These are phyloP conservation scores for Tetramorium simillimum DNA, from an alignment of 1,140 invertebrate species.

Conservation along the genomic window DNA sequence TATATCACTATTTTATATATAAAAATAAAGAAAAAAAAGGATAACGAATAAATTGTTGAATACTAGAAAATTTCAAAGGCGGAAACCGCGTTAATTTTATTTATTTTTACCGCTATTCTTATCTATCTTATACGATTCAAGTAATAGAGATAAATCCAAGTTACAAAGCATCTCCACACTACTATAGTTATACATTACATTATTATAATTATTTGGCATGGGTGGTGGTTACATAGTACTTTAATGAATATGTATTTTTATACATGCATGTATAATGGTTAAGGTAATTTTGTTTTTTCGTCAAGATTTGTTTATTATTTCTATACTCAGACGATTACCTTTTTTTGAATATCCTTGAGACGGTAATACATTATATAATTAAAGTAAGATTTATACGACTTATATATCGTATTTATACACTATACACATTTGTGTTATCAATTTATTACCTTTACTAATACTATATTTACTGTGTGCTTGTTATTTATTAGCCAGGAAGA, in stretches of 20 bases:
- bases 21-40: slow-evolving; percentile 74
- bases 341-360: background rate
- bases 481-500: slow-evolving; percentile 51
- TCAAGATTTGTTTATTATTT: slow-evolving; percentile 23
- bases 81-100: slow-evolving; percentile 62
- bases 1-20: slow-evolving; percentile 81
- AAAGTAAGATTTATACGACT: background rate
- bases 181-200: slow-evolving; percentile 79
- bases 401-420: slow-evolving; percentile 17
- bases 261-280: slow-evolving; percentile 29
- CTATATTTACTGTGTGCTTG: slow-evolving; percentile 43
- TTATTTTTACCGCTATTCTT: slow-evolving; percentile 62
- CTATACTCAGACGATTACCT: background rate
- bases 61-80: slow-evolving; percentile 69
- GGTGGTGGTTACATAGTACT: slow-evolving; percentile 64
- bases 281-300: background rate
- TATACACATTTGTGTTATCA: background rate
- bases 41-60: slow-evolving; percentile 79
- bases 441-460: slow-evolving; percentile 41
- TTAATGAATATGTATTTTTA: slow-evolving; percentile 27
- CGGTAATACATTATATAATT: slow-evolving; percentile 3
- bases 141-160: slow-evolving; percentile 44
- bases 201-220: slow-evolving; percentile 76
- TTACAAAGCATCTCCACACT: slow-evolving; percentile 78
- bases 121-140: slow-evolving; percentile 49